These are phyloP conservation scores for Gobio occitaniae DNA, from an alignment of 2,797 vertebrate species.

Conservation along the genomic window DNA sequence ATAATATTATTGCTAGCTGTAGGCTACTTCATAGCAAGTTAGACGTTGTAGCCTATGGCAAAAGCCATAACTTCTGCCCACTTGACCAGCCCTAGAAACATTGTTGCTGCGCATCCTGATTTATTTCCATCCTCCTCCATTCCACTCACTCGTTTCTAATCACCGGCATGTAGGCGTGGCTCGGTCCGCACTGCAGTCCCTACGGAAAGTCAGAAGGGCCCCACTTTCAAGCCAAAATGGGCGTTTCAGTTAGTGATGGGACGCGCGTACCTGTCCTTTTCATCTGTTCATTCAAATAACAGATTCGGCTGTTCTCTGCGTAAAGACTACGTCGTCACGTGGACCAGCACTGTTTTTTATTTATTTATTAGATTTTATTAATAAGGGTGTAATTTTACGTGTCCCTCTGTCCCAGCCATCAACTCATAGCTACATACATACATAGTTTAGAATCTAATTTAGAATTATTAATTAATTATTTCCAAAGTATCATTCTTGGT, in stretches of 20 bases:
- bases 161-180: constrained; percentile 92
- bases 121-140: background rate
- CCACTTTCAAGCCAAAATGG: constrained; percentile 31
- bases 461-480: background rate
- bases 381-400: background rate
- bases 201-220: constrained; percentile 87
- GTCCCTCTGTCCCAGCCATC: background rate
- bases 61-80: constrained; percentile 2
- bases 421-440: background rate
- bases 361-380: background rate
- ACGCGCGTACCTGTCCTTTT: background rate
- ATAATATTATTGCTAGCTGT: background rate
- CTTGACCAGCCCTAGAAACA: background rate
- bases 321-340: background rate
- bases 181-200: constrained; percentile 95
- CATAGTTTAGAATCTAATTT: too few relatives aligned
- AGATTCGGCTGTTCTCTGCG: background rate
- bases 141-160: constrained; percentile 60
- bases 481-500: background rate
- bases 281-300: background rate
- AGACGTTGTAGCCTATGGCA: background rate
- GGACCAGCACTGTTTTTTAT: background rate
- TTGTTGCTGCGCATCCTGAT: constrained; percentile 2
- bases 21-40: background rate
- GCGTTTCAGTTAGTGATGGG: constrained; percentile 15